These are phyloP conservation scores for Schizothorax lantsangensis DNA, from an alignment of 2,797 vertebrate species.

Conservation along the genomic window DNA sequence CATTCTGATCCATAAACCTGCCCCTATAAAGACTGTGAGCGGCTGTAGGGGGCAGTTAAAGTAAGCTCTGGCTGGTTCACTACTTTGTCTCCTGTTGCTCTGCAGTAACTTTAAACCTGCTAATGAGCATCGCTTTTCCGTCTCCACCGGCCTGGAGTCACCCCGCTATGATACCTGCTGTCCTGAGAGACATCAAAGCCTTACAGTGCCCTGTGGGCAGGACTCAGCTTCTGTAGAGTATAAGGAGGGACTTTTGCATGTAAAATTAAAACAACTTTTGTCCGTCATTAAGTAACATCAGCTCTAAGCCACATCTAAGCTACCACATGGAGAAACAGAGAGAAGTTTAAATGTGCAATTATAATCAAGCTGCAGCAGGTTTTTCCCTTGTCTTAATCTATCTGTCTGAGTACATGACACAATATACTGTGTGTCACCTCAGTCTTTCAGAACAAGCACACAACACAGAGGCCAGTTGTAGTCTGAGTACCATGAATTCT, in stretches of 20 bases:
- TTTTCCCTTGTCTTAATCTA: neutral
- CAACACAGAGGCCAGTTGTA: neutral
- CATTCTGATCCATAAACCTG: constrained; percentile 44
- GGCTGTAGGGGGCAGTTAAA: constrained; percentile 51
- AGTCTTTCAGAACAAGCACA: neutral
- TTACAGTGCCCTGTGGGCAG: constrained; percentile 33
- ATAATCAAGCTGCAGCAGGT: neutral
- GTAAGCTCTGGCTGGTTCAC: constrained; percentile 57
- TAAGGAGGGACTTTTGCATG: constrained; percentile 35
- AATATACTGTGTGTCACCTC: neutral
- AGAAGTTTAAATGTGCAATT: neutral
- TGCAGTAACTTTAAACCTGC: constrained; percentile 55
- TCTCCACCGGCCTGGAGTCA: constrained; percentile 44
- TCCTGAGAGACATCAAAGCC: constrained; percentile 60
- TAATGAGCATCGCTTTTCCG: constrained; percentile 64
- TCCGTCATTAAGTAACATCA: constrained; percentile 17
- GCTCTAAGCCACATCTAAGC: neutral
- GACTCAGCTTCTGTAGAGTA: neutral
- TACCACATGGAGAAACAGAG: neutral
- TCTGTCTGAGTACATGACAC: neutral
- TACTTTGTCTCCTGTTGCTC: constrained; percentile 54
- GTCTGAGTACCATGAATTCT: neutral
- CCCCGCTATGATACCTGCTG: constrained; percentile 50
- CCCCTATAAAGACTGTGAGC: constrained; percentile 31
- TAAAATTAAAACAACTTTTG: constrained; percentile 46